These are phyloP conservation scores for Charina bottae DNA, from an alignment of 2,113 vertebrate genomes.

Conservation along the genomic window DNA sequence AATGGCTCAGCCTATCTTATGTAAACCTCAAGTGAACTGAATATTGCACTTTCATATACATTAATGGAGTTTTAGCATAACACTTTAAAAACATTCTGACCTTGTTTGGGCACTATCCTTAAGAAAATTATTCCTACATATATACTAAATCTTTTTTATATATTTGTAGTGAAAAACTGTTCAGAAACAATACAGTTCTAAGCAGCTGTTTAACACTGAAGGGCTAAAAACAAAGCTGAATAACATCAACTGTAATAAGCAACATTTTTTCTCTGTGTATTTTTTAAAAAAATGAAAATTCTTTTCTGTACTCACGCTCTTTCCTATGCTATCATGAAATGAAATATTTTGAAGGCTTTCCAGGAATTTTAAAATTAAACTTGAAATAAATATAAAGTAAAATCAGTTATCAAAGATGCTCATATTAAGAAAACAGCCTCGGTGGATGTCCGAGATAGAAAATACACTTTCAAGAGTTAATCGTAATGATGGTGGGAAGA, in stretches of 20 bases:
- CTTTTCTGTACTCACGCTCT: constrained; percentile 1
- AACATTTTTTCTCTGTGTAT: constrained; percentile 38
- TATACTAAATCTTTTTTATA: neutral
- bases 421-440: constrained; percentile 53
- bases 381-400: constrained; percentile 65
- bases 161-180: neutral
- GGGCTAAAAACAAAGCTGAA: neutral
- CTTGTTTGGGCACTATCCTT: neutral
- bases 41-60: rapidly evolving
- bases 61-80: neutral
- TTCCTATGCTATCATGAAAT: constrained; percentile 58
- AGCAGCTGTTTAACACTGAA: neutral
- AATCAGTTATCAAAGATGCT: constrained; percentile 64
- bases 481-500: constrained; percentile 15
- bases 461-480: constrained; percentile 46
- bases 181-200: constrained; percentile 26
- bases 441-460: constrained; percentile 62
- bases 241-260: constrained; percentile 24
- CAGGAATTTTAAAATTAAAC: constrained; percentile 67
- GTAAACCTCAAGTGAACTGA: neutral
- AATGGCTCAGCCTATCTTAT: neutral
- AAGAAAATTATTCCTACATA: neutral
- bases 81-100: neutral
- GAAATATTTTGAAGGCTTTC: constrained; percentile 59
- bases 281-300: constrained; percentile 59